Base-by-base conservation (phyloP, 2,113 vertebrate species). In the Hymenochirus boettgeri region DNA sequence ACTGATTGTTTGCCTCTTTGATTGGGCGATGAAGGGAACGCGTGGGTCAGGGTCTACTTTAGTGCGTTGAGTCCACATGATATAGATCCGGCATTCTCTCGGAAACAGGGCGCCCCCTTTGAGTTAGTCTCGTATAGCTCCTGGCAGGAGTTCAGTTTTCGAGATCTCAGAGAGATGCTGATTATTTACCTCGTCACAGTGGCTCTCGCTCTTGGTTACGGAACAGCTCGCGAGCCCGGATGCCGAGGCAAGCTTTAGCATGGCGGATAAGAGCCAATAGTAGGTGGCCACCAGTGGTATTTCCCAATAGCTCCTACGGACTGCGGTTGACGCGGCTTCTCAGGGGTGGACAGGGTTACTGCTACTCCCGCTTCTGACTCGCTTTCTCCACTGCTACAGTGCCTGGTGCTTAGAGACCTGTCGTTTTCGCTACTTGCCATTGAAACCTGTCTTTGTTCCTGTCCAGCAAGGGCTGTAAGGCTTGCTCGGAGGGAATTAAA, bases 41-140 rank as follows among this genome's bases (percentile, higher is more conserved):
- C 86, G 29, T n/a, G n/a, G 29, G 29, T 31, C 4, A 31, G 33
- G 33, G 33, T 13, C 33, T 35, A 95, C n/a, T 13, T 13, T 35
- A 95, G 92, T 3, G 96, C 93, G 73, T 99, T n/a, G n/a, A 97
- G 92, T 98, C 94, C 93, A 97, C 97, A 79, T 96, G 98, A 70
- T 88, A 92, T 62, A 97, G 88, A 85, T 91, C 90, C 71, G 84
- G 90, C 9, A 9, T 73, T 74, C 71, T 71, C 62, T n/a, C n/a
- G n/a, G 72, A 64, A 84, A 88, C 29, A 1, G 26, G n/a, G 0
- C 84, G 76, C 0, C 78, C 69, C 70, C 58, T 76, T 76, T 1
- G 47, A 55, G 55, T 65, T 5, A 21, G 57, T 81, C 69, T 70
- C 85, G n/a, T 58, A 15, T 1, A 13, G 65, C 75, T 93, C 92